Base-by-base conservation (phyloP, 2,113 vertebrate genomes). In the Saccopteryx leptura region DNA sequence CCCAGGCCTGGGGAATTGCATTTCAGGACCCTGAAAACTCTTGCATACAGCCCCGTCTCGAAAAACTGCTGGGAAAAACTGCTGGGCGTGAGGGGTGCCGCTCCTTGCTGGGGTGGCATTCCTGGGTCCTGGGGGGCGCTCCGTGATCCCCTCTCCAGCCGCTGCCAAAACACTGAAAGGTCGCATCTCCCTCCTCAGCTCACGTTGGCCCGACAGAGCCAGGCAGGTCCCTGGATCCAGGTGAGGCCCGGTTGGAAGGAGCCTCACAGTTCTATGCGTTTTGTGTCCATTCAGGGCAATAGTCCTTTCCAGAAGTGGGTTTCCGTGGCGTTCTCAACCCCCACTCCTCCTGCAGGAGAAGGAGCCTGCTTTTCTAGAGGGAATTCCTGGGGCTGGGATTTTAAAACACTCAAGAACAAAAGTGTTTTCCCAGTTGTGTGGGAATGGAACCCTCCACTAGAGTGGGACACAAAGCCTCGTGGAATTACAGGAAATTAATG, bases 341-440 rank as follows among this genome's bases (percentile, higher is more conserved):
- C n/a, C 52, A 58, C 2, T 21, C 66, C 31, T 33, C 21, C 56
- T 80, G 91, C 39, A 94, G 96, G 96, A 95, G 97, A 79, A 28
- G 68, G 48, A 54, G 50, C 61, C 31, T 10, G 48, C 84, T 94
- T 97, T 97, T 97, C 97, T 92, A 93, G 94, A 97, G 97, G 97
- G 95, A 96, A 97, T 98, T 97, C 97, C 97, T 97, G 79, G 85
- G 94, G 91, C 91, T 93, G 97, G 96, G 98, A 92, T 98, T 96
- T 96, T 96, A 97, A 98, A 98, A 97, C 91, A 93, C 90, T 15
- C 13, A 9, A 97, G 96, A 91, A 97, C 96, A 96, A 97, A 98
- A 96, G 97, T 98, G 97, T 97, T 98, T 95, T 96, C 97, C 97
- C 97, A 97, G 94, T 97, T 97, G 98, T 98, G 97, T 98, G 97